Evolutionary conservation across 2,797 vertebrate genomes (phyloP).

Genomic region (Crenichthys baileyi): DNA sequence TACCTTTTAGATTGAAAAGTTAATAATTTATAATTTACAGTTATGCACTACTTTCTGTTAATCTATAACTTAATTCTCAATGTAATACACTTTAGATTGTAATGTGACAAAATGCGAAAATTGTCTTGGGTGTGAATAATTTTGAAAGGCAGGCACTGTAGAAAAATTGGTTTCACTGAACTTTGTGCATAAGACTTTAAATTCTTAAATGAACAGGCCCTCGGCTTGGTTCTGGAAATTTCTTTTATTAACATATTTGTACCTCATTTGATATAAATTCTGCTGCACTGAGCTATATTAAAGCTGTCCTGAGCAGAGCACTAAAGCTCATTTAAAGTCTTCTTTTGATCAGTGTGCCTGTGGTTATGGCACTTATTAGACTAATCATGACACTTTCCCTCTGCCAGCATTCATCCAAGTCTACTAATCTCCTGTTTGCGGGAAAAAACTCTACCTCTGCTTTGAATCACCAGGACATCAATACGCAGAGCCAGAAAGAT

Average conservation of each 20-base stretch:
- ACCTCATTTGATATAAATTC: slow-evolving; percentile 23
- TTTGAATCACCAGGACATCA: slow-evolving; percentile 4
- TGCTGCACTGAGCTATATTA: not conserved
- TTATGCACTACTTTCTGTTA: not conserved
- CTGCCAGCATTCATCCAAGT: not conserved
- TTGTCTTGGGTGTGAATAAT: not conserved
- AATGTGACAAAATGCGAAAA: not conserved
- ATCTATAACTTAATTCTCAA: not conserved
- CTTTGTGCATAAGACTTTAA: slow-evolving; percentile 2
- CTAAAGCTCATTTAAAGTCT: slow-evolving; percentile 36
- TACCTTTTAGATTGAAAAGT: not conserved
- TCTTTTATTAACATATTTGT: slow-evolving; percentile 2
- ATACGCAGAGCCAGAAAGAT: slow-evolving; percentile 12
- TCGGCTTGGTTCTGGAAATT: slow-evolving; percentile 7
- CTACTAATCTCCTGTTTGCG: slow-evolving; percentile 12
- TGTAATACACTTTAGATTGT: not conserved
- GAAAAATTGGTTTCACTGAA: slow-evolving; percentile 3
- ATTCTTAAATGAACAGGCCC: slow-evolving; percentile 18
- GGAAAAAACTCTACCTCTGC: slow-evolving; percentile 10
- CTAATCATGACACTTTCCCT: slow-evolving; percentile 13
- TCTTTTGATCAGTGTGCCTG: slow-evolving; percentile 36
- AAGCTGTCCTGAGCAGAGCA: slow-evolving; percentile 13
- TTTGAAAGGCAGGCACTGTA: not conserved
- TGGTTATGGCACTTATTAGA: slow-evolving; percentile 32
- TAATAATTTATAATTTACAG: not conserved